phyloP scores from a whole-genome alignment of 2,888 invertebrate species.

The Pteria penguin region DNA sequence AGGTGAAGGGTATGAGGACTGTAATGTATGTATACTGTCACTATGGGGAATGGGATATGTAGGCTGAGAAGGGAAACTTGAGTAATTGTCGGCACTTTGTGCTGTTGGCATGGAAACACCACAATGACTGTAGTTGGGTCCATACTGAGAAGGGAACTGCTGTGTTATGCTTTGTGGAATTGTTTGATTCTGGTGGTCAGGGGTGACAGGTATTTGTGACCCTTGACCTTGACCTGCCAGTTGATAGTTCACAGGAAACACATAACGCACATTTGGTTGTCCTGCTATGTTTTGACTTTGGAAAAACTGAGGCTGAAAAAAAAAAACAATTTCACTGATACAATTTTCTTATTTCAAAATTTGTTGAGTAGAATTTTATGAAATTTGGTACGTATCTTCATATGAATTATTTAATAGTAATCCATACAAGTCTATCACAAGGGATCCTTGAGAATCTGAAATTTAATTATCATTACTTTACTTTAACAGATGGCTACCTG shows the following conservation, averaged over 20 bases:
- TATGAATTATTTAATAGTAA: too few relatives aligned
- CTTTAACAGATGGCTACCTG: too few relatives aligned
- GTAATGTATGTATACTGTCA: conserved; percentile 27
- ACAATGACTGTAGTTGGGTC: conserved; percentile 17
- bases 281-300: conserved; percentile 55
- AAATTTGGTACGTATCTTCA: too few relatives aligned
- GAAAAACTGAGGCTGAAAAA: conserved; percentile 57
- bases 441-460: too few relatives aligned
- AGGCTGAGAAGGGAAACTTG: conserved; percentile 37
- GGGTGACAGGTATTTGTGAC: conserved; percentile 23
- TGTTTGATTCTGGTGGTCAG: conserved; percentile 32
- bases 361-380: too few relatives aligned
- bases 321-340: not conserved
- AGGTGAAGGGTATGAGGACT: conserved; percentile 48
- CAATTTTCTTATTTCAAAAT: too few relatives aligned
- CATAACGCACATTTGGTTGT: conserved; percentile 59
- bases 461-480: too few relatives aligned
- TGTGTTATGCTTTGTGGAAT: conserved; percentile 28
- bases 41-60: conserved; percentile 45
- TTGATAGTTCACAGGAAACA: conserved; percentile 55
- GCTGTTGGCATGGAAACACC: conserved; percentile 15
- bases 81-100: conserved; percentile 28
- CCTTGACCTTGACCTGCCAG: conserved; percentile 37
- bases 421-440: too few relatives aligned
- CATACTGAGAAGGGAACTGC: conserved; percentile 23